Evolutionary conservation across 2,113 vertebrate species (phyloP).

Genomic region (Noctilio leporinus): DNA sequence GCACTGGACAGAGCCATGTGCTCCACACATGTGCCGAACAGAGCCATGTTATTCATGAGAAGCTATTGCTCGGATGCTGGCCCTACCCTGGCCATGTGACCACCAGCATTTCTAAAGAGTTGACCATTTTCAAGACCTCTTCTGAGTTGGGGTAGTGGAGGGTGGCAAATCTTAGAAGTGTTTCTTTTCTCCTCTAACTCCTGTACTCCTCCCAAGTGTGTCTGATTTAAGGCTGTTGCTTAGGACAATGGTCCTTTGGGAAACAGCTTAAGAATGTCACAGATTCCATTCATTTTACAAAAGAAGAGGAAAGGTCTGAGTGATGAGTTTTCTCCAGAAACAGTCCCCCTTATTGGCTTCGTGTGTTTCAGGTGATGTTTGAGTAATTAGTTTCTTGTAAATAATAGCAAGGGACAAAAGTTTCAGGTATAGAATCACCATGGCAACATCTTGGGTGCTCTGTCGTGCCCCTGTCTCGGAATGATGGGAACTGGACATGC

Average conservation of each 20-base stretch:
- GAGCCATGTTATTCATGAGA: fast-evolving
- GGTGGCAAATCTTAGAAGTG: not conserved
- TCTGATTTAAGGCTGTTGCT: not conserved
- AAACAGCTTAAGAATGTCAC: not conserved
- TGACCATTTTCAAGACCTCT: not conserved
- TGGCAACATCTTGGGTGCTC: conserved; percentile 28
- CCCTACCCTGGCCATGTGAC: fast-evolving
- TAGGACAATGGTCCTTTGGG: not conserved
- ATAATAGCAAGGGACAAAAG: not conserved
- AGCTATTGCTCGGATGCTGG: not conserved
- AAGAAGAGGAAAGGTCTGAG: not conserved
- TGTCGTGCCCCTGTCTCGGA: not conserved
- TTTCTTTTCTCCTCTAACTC: not conserved
- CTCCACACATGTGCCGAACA: not conserved
- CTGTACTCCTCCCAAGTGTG: not conserved
- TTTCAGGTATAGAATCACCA: conserved; percentile 58
- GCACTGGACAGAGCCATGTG: not conserved
- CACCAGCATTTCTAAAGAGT: not conserved
- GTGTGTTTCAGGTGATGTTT: not conserved
- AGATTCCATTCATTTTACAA: not conserved
- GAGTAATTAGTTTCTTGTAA: conserved; percentile 41
- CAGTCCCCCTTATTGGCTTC: not conserved
- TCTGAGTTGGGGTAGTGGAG: not conserved
- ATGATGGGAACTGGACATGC: not conserved
- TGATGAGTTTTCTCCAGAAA: not conserved